Evolutionary conservation across 2,888 invertebrate species (phyloP).

Genomic region (Sclerodermus sp.): DNA sequence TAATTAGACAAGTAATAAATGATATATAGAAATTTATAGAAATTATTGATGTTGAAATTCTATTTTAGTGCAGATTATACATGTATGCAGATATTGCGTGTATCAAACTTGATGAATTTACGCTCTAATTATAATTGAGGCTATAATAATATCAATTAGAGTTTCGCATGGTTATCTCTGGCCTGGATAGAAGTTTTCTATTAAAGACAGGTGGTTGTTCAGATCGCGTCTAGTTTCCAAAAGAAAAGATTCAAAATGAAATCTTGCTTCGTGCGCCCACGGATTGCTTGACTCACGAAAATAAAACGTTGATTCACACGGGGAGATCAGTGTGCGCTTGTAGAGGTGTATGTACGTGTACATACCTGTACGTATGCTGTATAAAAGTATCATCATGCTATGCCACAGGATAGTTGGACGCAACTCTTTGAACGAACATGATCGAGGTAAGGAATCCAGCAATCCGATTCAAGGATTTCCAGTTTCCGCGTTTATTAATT

Average conservation of each 20-base stretch:
- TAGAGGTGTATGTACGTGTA: constrained; percentile 8
- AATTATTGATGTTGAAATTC: too few relatives aligned
- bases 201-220: too few relatives aligned
- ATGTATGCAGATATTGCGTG: too few relatives aligned
- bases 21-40: too few relatives aligned
- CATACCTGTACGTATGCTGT: constrained; percentile 19
- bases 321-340: constrained; percentile 37
- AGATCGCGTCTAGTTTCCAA: too few relatives aligned
- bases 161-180: too few relatives aligned
- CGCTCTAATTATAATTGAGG: too few relatives aligned
- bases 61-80: too few relatives aligned
- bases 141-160: too few relatives aligned
- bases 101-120: too few relatives aligned
- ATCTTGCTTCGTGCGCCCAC: constrained; percentile 1
- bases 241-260: background rate
- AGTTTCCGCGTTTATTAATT: background rate
- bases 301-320: constrained; percentile 38
- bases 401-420: constrained; percentile 37
- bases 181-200: too few relatives aligned
- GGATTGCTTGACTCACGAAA: constrained; percentile 25
- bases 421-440: constrained; percentile 38
- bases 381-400: constrained; percentile 40
- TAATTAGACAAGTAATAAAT: too few relatives aligned
- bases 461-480: background rate
- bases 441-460: constrained; percentile 38